These are phyloP conservation scores for Colinus virginianus DNA, from an alignment of 2,113 vertebrate species.

Conservation along the genomic window DNA sequence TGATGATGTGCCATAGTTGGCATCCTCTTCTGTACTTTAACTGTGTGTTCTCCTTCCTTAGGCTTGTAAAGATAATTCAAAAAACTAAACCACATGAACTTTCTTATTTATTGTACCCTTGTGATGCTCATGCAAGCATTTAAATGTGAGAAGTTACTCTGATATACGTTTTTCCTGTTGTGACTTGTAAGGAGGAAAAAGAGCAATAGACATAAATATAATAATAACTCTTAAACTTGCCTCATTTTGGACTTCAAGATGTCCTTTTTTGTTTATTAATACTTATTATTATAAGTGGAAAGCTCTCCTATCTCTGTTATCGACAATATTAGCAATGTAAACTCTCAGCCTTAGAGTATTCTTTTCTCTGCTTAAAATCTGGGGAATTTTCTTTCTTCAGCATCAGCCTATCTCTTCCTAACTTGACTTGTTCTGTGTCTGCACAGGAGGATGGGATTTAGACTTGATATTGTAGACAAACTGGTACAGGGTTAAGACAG, in stretches of 20 bases:
- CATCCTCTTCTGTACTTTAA: neutral
- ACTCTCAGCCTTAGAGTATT: neutral
- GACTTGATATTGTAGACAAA: neutral
- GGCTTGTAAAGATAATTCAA: neutral
- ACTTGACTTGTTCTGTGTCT: neutral
- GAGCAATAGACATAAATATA: neutral
- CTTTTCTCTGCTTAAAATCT: neutral
- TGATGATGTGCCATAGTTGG: neutral
- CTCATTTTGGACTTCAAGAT: neutral
- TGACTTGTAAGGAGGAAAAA: neutral
- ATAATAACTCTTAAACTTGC: neutral
- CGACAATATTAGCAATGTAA: neutral
- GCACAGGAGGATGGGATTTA: neutral
- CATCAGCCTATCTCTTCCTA: neutral
- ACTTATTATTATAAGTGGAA: neutral
- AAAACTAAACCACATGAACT: neutral
- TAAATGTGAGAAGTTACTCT: neutral
- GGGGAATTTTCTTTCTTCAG: neutral
- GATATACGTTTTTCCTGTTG: neutral
- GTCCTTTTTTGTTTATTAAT: neutral
- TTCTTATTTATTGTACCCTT: neutral
- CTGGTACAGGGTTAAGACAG: neutral
- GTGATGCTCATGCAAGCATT: neutral
- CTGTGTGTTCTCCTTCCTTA: neutral
- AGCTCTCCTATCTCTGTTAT: neutral